Evolutionary conservation across 1,140 invertebrate species (phyloP).

Genomic region (Nasonia vitripennis): DNA sequence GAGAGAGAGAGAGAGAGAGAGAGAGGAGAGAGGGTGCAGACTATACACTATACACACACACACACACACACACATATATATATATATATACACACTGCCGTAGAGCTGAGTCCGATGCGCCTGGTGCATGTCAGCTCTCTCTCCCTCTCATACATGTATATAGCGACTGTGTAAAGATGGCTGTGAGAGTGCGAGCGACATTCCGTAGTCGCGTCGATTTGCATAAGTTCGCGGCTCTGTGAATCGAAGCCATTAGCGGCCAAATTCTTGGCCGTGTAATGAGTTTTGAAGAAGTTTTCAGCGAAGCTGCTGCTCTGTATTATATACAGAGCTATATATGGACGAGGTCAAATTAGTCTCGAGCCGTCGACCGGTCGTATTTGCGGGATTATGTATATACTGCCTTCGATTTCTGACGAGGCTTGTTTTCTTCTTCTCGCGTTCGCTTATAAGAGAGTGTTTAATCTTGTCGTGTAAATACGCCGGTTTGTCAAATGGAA

Average conservation of each 20-base stretch:
- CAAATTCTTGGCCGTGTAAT: constrained; percentile 19
- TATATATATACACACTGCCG: no score
- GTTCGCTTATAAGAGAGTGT: neutral
- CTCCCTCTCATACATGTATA: neutral
- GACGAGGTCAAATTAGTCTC: constrained; percentile 3
- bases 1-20: neutral
- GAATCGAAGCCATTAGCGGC: constrained; percentile 34
- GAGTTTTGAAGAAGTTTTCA: constrained; percentile 42
- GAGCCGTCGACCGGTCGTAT: neutral
- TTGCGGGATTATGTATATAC: neutral
- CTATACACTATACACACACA: no score
- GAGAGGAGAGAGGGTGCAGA: neutral
- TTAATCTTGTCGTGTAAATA: no score
- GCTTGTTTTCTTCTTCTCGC: neutral
- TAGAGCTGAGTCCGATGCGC: constrained; percentile 19
- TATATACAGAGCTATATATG: neutral
- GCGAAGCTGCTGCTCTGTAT: neutral
- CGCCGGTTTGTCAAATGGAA: no score
- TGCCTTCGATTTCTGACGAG: neutral
- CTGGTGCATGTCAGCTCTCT: constrained; percentile 2
- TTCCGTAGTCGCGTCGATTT: constrained; percentile 22
- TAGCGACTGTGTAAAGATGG: neutral
- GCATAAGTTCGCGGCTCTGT: constrained; percentile 10
- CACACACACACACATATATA: no score
- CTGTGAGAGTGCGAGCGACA: constrained; percentile 7